These are phyloP conservation scores for Steinernema feltiae DNA, from an alignment of 1,140 invertebrate species.

Conservation along the genomic window DNA sequence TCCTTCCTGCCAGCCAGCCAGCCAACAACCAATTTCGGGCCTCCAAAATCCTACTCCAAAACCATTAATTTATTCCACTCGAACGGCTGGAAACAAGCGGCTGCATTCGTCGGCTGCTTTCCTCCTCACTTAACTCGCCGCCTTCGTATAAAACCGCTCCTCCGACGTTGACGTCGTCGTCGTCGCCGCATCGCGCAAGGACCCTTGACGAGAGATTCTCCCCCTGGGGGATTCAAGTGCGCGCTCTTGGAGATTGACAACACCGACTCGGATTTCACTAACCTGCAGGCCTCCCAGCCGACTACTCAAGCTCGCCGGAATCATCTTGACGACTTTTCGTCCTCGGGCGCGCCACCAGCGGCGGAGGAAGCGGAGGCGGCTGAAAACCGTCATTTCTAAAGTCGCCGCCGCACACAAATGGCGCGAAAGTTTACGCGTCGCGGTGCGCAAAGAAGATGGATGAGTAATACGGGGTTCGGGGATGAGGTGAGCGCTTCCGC, in stretches of 20 bases:
- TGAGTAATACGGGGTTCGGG: background rate
- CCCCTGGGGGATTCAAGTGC: background rate
- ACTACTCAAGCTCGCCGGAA: background rate
- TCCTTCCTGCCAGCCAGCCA: background rate
- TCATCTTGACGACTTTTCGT: background rate
- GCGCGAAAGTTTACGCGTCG: constrained; percentile 7
- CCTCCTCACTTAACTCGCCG: background rate
- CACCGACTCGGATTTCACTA: background rate
- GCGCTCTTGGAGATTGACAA: background rate
- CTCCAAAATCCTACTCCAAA: constrained; percentile 9
- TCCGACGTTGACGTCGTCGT: background rate
- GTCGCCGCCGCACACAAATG: background rate
- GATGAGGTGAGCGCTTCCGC: background rate
- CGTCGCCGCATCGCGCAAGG: background rate
- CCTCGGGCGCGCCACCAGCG: background rate
- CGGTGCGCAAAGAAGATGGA: background rate
- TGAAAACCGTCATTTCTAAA: background rate
- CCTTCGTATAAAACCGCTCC: background rate
- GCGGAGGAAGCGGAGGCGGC: background rate
- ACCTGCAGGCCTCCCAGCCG: background rate
- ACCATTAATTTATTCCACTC: constrained; percentile 11
- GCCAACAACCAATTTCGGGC: background rate
- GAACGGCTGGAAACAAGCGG: background rate
- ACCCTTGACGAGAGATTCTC: background rate
- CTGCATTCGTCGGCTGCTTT: background rate